These are phyloP conservation scores for Manis javanica DNA, from an alignment of 2,797 vertebrate genomes.

Conservation along the genomic window DNA sequence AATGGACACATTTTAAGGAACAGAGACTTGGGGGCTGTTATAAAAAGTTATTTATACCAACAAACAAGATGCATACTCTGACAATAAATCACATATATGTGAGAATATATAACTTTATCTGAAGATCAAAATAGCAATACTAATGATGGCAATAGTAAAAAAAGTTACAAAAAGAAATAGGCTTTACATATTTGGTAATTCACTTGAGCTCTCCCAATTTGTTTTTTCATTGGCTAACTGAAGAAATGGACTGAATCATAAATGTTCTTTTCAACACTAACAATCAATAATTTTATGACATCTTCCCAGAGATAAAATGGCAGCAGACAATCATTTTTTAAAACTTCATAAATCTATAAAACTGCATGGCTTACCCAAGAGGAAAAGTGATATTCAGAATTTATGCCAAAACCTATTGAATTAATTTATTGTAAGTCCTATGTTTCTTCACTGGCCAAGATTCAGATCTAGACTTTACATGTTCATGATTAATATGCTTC, in stretches of 20 bases:
- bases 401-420: slow-evolving; percentile 35
- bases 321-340: not conserved
- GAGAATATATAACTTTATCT: not conserved
- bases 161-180: not conserved
- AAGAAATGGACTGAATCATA: not conserved
- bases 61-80: not conserved
- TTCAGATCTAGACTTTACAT: not conserved
- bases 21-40: not conserved
- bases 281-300: slow-evolving; percentile 25
- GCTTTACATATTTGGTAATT: not conserved
- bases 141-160: not conserved
- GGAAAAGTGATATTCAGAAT: slow-evolving; percentile 34
- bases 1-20: not conserved
- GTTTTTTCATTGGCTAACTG: slow-evolving; percentile 6
- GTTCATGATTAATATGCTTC: slow-evolving; percentile 27
- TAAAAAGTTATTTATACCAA: not conserved
- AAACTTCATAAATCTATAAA: slow-evolving; percentile 39
- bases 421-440: slow-evolving; percentile 41
- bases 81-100: not conserved
- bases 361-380: not conserved
- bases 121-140: not conserved
- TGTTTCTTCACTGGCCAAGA: slow-evolving; percentile 3
- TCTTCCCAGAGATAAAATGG: not conserved
- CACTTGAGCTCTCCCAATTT: not conserved
- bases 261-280: not conserved